Base-by-base conservation (phyloP, 2,888 invertebrate genomes). In the Pristionchus fissidentatus region DNA sequence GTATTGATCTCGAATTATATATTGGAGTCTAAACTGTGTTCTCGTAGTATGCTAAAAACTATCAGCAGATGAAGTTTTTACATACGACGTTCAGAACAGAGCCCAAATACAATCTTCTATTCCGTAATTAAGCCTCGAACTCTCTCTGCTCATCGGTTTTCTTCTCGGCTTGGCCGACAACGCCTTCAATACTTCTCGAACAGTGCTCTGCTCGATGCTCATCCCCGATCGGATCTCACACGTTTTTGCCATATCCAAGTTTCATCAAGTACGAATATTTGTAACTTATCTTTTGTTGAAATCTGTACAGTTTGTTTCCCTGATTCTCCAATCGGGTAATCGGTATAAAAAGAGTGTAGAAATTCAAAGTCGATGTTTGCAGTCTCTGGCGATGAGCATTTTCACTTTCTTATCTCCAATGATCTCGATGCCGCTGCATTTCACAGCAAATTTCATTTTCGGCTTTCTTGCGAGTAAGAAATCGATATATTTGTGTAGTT, bases 211-310 rank as follows among this genome's bases (percentile, higher is more conserved):
- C 41, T 49, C 79, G 10, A 35, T 57, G 19, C 35, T 57, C 4
- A 29, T 79, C 2, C 79, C 79, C 1, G 29, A 55, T 8, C 38
- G 29, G 49, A 49, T 49, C 8, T 49, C 79, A 1, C 79, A 79
- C 2, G 52, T 41, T 2, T 79, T 79, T n/a, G 55, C 79, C 1
- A 57, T 79, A 15, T 79, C 79, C 15, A 79, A 79, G 35, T 43
- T 79, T 4, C 38, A 79, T 10, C 79, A 79, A 57, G 70, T n/a
- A n/a, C n/a, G n/a, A n/a, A n/a, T n/a, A n/a, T 41, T 70, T 38
- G 19, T 19, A 55, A 4, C 22, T 66, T 7, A 7, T 38, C 3
- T 35, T 15, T n/a, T 35, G 13, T 55, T 55, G 4, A 22, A 55
- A 55, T 22, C 4, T 13, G 15, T 22, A 10, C 3, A 62, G 3